Base-by-base conservation (phyloP, 2,113 vertebrate species). In the Amphilophus citrinellus region DNA sequence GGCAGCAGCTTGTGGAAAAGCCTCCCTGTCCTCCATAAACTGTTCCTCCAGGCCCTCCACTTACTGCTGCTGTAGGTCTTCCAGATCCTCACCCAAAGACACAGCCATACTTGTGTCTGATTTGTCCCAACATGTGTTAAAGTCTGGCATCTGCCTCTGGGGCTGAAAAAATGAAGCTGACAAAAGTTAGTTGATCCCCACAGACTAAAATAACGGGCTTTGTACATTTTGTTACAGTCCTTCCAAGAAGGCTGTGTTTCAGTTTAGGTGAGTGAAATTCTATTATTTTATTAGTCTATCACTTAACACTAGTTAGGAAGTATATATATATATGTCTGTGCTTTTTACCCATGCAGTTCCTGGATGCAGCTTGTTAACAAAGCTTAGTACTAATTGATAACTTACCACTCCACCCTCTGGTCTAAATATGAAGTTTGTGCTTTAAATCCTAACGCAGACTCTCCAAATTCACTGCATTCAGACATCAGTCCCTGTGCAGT, bases 1-100 rank as follows among this genome's bases (percentile, higher is more conserved):
- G 9, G 56, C 20, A n/a, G 56, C 56, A 57, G 4, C 20, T n/a
- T 3, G 0, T 32, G 44, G 24, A 71, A 71, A 53, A 13, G 0
- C 11, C 24, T 53, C 30, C 44, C 44, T 53, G 24, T 53, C 3
- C 3, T 53, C 0, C 0, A 30, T 44, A 71, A 71, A 50, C 0
- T 27, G 8, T 44, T 68, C 14, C 65, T 30, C 15, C 65, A 71
- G 30, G 30, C 44, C 17, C 5, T 14, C 22, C 24, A 71, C 24
- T 53, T 53, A 32, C 24, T 50, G 17, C 39, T 71, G 10, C 65
- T 71, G 24, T 27, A 50, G 42, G 3, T 71, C 0, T 2, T 30
- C 65, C 39, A 68, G 2, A 71, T 71, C 42, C 22, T 68, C 39
- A 68, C 14, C 39, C 8, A 7, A 47, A 71, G 15, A 1, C 15